phyloP scores from a whole-genome alignment of 2,113 vertebrate genomes.

The Aix galericulata region DNA sequence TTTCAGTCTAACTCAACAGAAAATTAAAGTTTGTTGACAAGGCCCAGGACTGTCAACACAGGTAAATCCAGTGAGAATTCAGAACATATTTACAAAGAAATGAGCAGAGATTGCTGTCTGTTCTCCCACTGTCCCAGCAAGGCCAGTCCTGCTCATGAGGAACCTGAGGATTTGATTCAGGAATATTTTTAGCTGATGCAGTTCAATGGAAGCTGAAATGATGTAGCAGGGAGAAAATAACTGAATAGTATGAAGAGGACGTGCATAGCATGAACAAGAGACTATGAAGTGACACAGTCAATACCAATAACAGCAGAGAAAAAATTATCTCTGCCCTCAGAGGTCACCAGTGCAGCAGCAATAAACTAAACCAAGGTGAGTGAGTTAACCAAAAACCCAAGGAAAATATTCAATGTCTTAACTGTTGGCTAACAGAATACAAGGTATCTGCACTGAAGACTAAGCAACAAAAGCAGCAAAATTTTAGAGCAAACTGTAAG shows the following conservation, averaged over 20 bases:
- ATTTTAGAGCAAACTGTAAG: neutral
- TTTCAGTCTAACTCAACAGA: neutral
- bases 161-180: neutral
- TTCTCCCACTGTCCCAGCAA: neutral
- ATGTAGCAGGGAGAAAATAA: neutral
- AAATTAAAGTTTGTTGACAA: neutral
- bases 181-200: constrained; percentile 9
- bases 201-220: neutral
- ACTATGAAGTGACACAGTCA: neutral
- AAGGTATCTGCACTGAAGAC: neutral
- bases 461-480: neutral
- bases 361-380: neutral
- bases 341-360: neutral
- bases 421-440: neutral
- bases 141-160: neutral
- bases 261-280: neutral
- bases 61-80: neutral
- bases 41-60: accelerated
- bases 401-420: neutral
- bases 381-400: neutral
- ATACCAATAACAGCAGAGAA: neutral
- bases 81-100: neutral
- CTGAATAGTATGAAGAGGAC: neutral
- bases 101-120: neutral
- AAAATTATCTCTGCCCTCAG: neutral